phyloP scores from a whole-genome alignment of 1,140 invertebrate species.

The Lethocerus indicus region DNA sequence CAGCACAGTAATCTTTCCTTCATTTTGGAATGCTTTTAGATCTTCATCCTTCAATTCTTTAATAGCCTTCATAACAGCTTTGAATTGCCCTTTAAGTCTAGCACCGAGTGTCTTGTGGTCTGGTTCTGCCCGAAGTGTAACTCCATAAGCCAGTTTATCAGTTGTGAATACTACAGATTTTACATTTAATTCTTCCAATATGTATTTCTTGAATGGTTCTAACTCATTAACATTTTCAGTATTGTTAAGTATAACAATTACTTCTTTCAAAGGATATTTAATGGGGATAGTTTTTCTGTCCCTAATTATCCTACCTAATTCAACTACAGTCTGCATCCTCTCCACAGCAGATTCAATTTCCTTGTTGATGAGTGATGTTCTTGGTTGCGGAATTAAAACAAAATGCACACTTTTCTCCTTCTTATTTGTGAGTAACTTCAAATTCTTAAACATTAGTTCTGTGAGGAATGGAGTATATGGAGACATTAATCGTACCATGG shows the following conservation, averaged over 20 bases:
- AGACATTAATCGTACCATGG: constrained; percentile 84
- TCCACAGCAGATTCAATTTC: constrained; percentile 80
- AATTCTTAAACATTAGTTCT: constrained; percentile 87
- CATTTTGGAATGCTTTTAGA: constrained; percentile 55
- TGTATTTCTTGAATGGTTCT: constrained; percentile 63
- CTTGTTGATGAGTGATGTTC: constrained; percentile 52
- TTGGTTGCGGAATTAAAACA: constrained; percentile 65
- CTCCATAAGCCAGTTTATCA: constrained; percentile 87
- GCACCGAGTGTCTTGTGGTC: constrained; percentile 74
- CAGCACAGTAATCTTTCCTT: constrained; percentile 50
- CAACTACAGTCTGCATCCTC: constrained; percentile 89
- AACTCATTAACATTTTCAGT: constrained; percentile 63
- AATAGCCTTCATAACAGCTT: constrained; percentile 66
- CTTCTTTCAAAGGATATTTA: constrained; percentile 82
- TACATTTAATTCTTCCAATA: constrained; percentile 90
- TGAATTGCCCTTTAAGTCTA: constrained; percentile 79
- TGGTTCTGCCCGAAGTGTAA: constrained; percentile 82
- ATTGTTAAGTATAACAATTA: constrained; percentile 87
- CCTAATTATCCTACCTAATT: constrained; percentile 78
- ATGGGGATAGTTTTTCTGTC: constrained; percentile 87
- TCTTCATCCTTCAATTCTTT: constrained; percentile 64
- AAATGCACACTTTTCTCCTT: constrained; percentile 65
- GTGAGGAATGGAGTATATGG: constrained; percentile 96
- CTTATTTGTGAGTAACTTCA: constrained; percentile 32
- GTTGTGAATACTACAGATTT: constrained; percentile 70